These are phyloP conservation scores for Spheniscus humboldti DNA, from an alignment of 2,797 vertebrate species.

Conservation along the genomic window DNA sequence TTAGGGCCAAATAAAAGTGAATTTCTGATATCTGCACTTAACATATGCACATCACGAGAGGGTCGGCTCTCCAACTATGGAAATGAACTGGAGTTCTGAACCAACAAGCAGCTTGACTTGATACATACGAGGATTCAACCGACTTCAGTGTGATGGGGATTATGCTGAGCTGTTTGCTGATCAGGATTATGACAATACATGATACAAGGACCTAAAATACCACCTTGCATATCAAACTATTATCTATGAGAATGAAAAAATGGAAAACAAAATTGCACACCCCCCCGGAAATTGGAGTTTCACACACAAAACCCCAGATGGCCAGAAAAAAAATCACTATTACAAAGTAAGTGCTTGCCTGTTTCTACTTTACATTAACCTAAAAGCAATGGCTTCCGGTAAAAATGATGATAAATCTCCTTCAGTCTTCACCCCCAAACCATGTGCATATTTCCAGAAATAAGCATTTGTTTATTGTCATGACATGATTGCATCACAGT, in stretches of 20 bases:
- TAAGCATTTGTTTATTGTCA: background rate
- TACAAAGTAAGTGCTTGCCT: background rate
- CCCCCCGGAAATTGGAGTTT: background rate
- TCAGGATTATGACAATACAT: background rate
- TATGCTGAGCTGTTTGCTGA: background rate
- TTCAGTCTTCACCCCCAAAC: background rate
- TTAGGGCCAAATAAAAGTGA: background rate
- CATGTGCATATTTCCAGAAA: background rate
- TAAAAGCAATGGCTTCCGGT: background rate
- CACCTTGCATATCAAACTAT: background rate
- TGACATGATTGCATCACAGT: background rate
- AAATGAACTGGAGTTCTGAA: background rate
- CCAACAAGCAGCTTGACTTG: background rate
- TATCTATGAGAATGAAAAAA: background rate
- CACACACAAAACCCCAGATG: background rate
- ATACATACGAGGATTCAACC: background rate
- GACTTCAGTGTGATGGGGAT: background rate
- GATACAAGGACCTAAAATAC: background rate
- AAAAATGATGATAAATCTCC: background rate
- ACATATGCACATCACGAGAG: fast-evolving
- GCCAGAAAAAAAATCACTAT: background rate
- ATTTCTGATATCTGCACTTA: background rate
- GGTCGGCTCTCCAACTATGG: background rate
- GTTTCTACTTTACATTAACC: background rate
- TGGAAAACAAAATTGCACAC: background rate